Base-by-base conservation (phyloP, 1,140 invertebrate genomes). In the Pantala flavescens region DNA sequence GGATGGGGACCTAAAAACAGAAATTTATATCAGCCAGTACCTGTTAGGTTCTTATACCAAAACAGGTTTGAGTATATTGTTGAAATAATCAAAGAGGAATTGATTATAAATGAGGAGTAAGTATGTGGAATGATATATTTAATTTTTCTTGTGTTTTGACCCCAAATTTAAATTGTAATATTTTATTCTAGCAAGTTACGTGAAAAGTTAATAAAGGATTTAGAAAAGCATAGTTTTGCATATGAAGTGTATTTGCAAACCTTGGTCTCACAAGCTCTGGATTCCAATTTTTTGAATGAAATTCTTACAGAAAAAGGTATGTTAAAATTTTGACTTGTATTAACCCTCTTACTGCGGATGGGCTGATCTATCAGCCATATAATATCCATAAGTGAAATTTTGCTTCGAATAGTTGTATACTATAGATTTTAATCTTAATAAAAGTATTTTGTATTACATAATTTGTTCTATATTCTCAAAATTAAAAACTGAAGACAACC, bases 181-280 rank as follows among this genome's bases (percentile, higher is more conserved):
- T 28, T 71, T 74, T 75, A 74, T 80, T 79, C 42, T 77, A 85
- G 87, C 74, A 89, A 90, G 79, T 89, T 88, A 79, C 88, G 92
- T 71, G 89, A 90, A 76, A 89, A 90, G 79, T 87, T 87, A 74
- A 90, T 93, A 86, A 87, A 91, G 77, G 89, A 92, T 74, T 89
- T 87, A 73, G 86, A 90, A 78, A 88, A 88, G 77, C 91, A 92
- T 36, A 72, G 55, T 75, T 24, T 93, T 78, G 91, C 92, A 82
- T 95, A 95, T 82, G 93, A 94, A 86, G 92, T 95, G 7, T 95
- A 93, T 78, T 91, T 95, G 82, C 93, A 96, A 81, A 94, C 93
- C 9, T 86, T 96, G 77, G 93, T 95, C 78, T 95, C 93, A 0
- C 93, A 95, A 84, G 92, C 92, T 0, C 83, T 96, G 71, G 93